Evolutionary conservation across 2,797 vertebrate genomes (phyloP).

Genomic region (Vultur gryphus): DNA sequence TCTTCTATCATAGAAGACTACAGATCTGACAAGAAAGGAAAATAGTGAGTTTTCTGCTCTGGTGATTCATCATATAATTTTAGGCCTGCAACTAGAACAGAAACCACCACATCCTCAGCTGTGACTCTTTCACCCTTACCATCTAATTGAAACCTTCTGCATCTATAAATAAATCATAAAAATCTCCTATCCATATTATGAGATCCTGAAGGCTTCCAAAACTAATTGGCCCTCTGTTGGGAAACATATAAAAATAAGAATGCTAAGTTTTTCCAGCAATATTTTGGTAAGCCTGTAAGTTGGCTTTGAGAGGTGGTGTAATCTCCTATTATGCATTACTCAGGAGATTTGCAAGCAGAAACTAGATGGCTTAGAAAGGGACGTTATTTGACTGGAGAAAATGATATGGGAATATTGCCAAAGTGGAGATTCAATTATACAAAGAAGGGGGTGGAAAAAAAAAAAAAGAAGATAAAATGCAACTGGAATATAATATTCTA

Average conservation of each 20-base stretch:
- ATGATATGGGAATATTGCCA: background rate
- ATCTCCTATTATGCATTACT: slow-evolving; percentile 3
- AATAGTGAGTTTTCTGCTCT: background rate
- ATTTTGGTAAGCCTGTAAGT: slow-evolving; percentile 1
- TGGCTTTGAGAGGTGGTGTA: slow-evolving; percentile 1
- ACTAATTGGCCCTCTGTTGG: background rate
- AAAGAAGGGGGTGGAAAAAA: background rate
- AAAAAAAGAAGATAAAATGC: background rate
- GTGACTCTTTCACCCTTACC: background rate
- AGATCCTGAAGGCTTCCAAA: background rate
- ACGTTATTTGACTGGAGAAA: background rate
- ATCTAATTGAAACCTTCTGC: slow-evolving; percentile 44
- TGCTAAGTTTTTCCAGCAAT: background rate
- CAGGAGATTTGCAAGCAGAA: background rate
- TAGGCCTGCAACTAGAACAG: background rate
- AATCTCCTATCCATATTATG: background rate
- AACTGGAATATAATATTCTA: background rate
- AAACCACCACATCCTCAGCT: background rate
- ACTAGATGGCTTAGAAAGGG: background rate
- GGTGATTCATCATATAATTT: slow-evolving; percentile 10
- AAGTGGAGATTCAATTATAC: background rate
- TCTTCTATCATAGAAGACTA: background rate
- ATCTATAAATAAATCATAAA: slow-evolving; percentile 31
- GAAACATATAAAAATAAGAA: slow-evolving; percentile 14
- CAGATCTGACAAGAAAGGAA: background rate